Conservation (phyloP, 2,113 vertebrate species). For the Gracilinanus agilis region DNA sequence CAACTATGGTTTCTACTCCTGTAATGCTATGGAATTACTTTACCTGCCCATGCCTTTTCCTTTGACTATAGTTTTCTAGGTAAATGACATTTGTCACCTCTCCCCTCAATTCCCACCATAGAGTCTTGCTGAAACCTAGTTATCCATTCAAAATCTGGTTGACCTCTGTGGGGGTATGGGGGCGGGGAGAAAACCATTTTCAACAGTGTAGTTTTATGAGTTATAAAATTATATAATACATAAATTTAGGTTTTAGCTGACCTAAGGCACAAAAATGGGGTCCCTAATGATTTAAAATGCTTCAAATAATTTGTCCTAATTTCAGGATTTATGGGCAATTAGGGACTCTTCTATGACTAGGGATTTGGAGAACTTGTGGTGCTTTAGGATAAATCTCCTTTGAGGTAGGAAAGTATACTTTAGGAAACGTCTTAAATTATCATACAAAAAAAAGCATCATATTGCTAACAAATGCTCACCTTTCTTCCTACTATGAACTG, state of each 20-base stretch:
- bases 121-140: not conserved
- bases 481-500: not conserved
- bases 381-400: conserved; percentile 63
- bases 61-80: conserved; percentile 37
- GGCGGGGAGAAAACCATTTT: conserved; percentile 62
- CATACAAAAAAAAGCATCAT: conserved; percentile 7
- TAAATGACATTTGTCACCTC: not conserved
- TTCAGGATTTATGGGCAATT: conserved; percentile 67
- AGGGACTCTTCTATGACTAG: conserved; percentile 59
- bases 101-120: not conserved
- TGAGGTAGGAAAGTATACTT: conserved; percentile 53
- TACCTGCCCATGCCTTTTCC: not conserved
- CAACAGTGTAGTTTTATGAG: conserved; percentile 67
- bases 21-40: not conserved
- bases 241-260: conserved; percentile 74
- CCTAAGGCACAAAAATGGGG: conserved; percentile 74
- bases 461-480: not conserved
- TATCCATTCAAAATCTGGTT: conserved; percentile 66
- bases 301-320: conserved; percentile 73
- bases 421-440: conserved; percentile 55
- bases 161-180: not conserved
- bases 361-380: not conserved
- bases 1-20: conserved; percentile 16
- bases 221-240: conserved; percentile 54
- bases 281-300: conserved; percentile 71